These are phyloP conservation scores for Globia sparganii DNA, from an alignment of 2,888 invertebrate species.

Conservation along the genomic window DNA sequence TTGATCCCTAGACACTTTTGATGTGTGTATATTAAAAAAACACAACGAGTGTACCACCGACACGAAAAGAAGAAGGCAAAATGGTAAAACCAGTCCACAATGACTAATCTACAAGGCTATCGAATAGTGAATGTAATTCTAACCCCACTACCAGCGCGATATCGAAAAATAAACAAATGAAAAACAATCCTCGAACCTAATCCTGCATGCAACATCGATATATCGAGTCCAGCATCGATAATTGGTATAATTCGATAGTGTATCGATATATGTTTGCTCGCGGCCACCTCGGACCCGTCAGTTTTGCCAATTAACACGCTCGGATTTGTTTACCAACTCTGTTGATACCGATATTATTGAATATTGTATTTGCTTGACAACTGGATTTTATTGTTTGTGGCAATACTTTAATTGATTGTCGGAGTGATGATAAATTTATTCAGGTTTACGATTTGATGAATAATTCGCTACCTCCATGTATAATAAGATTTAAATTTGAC, in stretches of 20 bases:
- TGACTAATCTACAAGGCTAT: neutral
- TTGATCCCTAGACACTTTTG: no score
- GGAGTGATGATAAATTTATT: neutral
- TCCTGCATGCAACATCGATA: conserved; percentile 55
- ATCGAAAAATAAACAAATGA: conserved; percentile 19
- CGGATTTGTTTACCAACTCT: conserved; percentile 54
- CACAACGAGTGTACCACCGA: no score
- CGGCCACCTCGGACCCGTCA: conserved; percentile 58
- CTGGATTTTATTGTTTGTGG: conserved; percentile 26
- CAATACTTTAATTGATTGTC: conserved; percentile 8
- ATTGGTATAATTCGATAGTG: conserved; percentile 73
- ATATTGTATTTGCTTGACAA: conserved; percentile 50
- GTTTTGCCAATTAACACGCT: conserved; percentile 68
- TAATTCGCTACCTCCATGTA: neutral
- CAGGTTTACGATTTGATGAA: neutral
- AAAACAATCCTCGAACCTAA: conserved; percentile 44
- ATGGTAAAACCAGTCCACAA: neutral
- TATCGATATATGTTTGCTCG: conserved; percentile 63
- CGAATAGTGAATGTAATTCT: neutral
- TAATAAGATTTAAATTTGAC: neutral
- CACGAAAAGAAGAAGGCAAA: no score
- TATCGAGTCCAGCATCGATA: conserved; percentile 62
- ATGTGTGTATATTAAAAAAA: no score
- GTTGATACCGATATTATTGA: conserved; percentile 53
- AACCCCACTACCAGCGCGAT: neutral